Conservation (phyloP, 2,888 invertebrate genomes). For the Coleophora deauratella region DNA sequence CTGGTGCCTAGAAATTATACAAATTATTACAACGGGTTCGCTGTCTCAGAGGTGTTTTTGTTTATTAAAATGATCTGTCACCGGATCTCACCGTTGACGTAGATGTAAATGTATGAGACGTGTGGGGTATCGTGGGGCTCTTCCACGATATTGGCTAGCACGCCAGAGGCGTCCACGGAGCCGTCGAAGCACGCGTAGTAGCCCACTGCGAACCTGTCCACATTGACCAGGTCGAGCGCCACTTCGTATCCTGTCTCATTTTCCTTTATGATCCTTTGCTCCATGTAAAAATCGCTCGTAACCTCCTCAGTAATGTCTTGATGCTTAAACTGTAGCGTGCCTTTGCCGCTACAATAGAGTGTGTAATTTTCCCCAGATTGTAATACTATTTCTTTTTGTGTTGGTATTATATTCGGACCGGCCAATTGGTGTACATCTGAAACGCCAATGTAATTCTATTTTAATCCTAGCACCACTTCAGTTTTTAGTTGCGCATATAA, state of each 20-base stretch:
- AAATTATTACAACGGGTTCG: slow-evolving; percentile 17
- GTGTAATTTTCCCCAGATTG: slow-evolving; percentile 55
- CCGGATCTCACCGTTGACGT: slow-evolving; percentile 55
- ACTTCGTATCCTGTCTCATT: slow-evolving; percentile 49
- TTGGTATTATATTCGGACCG: slow-evolving; percentile 48
- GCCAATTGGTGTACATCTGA: slow-evolving; percentile 47
- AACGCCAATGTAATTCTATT: slow-evolving; percentile 20
- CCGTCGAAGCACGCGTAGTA: slow-evolving; percentile 72
- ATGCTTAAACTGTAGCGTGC: slow-evolving; percentile 41
- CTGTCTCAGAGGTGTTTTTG: background rate
- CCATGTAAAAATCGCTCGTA: slow-evolving; percentile 27
- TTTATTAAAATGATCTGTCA: background rate
- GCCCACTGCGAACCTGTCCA: slow-evolving; percentile 63
- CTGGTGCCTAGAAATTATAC: slow-evolving; percentile 54
- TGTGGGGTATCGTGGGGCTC: slow-evolving; percentile 50
- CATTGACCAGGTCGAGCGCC: slow-evolving; percentile 54
- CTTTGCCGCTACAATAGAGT: slow-evolving; percentile 45
- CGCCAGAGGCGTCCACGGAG: slow-evolving; percentile 34
- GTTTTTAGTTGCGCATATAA: no score
- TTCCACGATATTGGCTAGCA: slow-evolving; percentile 37
- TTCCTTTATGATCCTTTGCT: slow-evolving; percentile 22
- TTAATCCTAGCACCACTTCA: background rate
- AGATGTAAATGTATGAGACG: slow-evolving; percentile 55
- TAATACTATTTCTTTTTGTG: slow-evolving; percentile 46
- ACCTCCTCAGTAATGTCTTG: slow-evolving; percentile 49